Evolutionary conservation across 2,888 invertebrate genomes (phyloP), one percentile per base, ranked within the genome.

Genomic region (Cheilosia urbana): DNA sequence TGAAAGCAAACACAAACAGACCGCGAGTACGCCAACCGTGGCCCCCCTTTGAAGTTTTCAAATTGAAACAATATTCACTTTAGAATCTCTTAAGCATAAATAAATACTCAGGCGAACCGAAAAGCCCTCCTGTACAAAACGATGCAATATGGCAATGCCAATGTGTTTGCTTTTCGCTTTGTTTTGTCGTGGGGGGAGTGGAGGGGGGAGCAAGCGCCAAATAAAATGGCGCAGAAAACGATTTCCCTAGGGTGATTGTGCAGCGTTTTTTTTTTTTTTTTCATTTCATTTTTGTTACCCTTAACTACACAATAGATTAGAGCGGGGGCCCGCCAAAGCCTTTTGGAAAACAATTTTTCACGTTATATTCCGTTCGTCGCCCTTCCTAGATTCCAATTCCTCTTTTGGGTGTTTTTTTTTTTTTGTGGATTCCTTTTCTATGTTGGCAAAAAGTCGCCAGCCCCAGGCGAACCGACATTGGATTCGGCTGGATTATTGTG

Each of bases 251-350:
- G 81, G 85, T 72, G 71, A 85, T 72, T 81, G 81, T 81, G 81
- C 85, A 85, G 30, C 62, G 66, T 80, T 71, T 58, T 68, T 63
- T 13, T 34, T 60, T 63, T 60, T n/a, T 27, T 62, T 66, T 66
- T 53, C 58, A n/a, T 30, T 69, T 73, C 51, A 40, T 69, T 84
- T 65, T 63, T 57, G 75, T 79, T 84, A 79, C 84, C 84, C 81
- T 77, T 81, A 81, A 81, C 85, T 81, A 85, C 72, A 85, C 85
- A 85, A 85, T 85, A 81, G 85, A 85, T 85, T 85, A 85, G 81
- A 81, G 71, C 51, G 63, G 76, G 60, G 55, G 57, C 53, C 68
- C 60, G 13, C 78, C 55, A 71, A 80, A 76, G 81, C 72, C 71
- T 76, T 80, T 85, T 75, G 80, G 37, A 62, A 71, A 76, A 76